These are phyloP conservation scores for Cryptotermes secundus DNA, from an alignment of 1,140 invertebrate genomes.

Conservation along the genomic window DNA sequence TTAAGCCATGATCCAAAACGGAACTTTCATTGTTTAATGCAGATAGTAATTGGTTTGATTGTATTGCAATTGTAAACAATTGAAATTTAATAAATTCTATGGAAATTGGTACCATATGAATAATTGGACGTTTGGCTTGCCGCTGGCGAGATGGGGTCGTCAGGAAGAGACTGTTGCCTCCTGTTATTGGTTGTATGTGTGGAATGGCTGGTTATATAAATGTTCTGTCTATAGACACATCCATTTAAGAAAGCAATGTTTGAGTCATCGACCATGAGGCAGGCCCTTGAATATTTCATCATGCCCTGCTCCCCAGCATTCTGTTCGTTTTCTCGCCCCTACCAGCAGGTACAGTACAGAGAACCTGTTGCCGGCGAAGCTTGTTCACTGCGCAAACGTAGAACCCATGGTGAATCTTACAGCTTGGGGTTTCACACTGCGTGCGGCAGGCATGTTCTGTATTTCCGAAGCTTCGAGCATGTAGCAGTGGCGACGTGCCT, in stretches of 20 bases:
- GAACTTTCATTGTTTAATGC: neutral
- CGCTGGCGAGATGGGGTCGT: neutral
- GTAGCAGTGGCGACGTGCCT: too few relatives aligned
- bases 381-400: neutral
- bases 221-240: slow-evolving; percentile 19
- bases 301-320: neutral
- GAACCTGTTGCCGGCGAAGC: neutral
- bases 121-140: slow-evolving; percentile 9
- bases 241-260: neutral
- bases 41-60: neutral
- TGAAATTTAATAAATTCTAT: neutral
- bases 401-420: neutral
- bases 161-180: neutral
- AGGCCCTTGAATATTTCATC: slow-evolving; percentile 19
- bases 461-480: too few relatives aligned
- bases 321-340: neutral
- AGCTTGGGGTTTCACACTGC: neutral
- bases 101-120: slow-evolving; percentile 11
- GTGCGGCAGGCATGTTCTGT: too few relatives aligned
- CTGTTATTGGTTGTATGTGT: neutral
- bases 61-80: neutral
- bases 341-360: neutral
- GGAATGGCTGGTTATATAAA: slow-evolving; percentile 16
- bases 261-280: neutral
- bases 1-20: too few relatives aligned